Evolutionary conservation across 2,797 vertebrate genomes (phyloP).

Genomic region (Silurus aristotelis): DNA sequence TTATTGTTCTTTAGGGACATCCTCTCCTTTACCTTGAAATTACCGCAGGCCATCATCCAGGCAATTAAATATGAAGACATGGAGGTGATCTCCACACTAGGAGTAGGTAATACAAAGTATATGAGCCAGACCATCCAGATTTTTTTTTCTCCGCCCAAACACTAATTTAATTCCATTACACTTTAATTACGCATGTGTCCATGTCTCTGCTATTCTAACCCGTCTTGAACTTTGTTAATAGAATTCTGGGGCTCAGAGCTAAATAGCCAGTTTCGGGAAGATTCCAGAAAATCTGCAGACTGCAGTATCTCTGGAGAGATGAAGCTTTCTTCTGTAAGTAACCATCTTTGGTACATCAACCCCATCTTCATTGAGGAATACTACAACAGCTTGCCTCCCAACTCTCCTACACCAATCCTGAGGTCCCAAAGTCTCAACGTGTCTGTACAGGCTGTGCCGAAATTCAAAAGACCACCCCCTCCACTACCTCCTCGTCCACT

Average conservation of each 20-base stretch:
- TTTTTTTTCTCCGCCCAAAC: neutral
- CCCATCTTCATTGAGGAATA: constrained; percentile 85
- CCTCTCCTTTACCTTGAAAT: constrained; percentile 81
- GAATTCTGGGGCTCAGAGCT: constrained; percentile 89
- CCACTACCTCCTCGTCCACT: constrained; percentile 72
- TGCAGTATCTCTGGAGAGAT: constrained; percentile 76
- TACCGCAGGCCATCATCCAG: constrained; percentile 83
- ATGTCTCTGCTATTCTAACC: neutral
- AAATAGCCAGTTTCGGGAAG: constrained; percentile 67
- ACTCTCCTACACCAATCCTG: constrained; percentile 53
- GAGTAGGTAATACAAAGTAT: constrained; percentile 77
- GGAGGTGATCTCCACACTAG: constrained; percentile 83
- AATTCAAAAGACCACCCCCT: constrained; percentile 72
- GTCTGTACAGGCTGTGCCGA: constrained; percentile 44
- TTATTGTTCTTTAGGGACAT: constrained; percentile 80
- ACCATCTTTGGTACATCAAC: constrained; percentile 85
- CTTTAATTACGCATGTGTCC: neutral
- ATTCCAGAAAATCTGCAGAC: constrained; percentile 21
- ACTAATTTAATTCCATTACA: neutral
- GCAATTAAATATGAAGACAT: constrained; percentile 83
- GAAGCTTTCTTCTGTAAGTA: constrained; percentile 71
- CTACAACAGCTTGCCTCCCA: constrained; percentile 56
- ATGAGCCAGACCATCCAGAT: neutral
- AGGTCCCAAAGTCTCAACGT: constrained; percentile 59
- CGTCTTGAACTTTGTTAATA: constrained; percentile 58